Evolutionary conservation across 2,888 invertebrate species (phyloP), one percentile per base, ranked within the genome.

Genomic region (Kuschelorhynchus macadamiae): DNA sequence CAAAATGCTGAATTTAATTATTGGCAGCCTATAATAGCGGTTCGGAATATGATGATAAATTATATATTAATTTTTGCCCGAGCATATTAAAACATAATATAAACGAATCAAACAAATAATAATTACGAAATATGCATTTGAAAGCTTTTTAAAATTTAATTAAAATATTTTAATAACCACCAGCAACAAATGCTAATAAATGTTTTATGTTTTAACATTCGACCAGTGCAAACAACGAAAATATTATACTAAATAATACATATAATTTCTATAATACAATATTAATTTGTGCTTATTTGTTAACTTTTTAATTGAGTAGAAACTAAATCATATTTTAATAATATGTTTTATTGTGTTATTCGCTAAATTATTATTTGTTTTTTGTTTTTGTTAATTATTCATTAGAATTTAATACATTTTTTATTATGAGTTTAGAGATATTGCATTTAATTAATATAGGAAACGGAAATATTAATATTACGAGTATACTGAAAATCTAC

Each of bases 71-170:
- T 69, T 64, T 69, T 69, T 69, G 41, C 46, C 39, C 60, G 21
- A 33, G 50, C 53, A 53, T 69, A 69, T 69, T 69, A 69, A 68
- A 69, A 69, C 69, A 64, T 64, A 69, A 60, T 64, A 69, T 69
- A 69, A 69, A 69, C 64, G 64, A 69, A 64, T 69, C 64, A 61
- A 63, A 69, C 69, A 69, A 69, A 69, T 69, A 69, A 70, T 70
- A 70, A 70, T 66, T 62, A 70, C 66, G 57, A 64, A 69, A 64
- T 63, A 67, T 52, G 53, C 64, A 67, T 64, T 69, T 64, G 53
- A 64, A 64, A 64, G 66, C 57, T 62, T 70, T 70, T 66, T 70
- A 70, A 70, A 70, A 60, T 70, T 70, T 70, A 70, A 70, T 70
- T 70, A 70, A 70, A 70, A 65, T 66, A 62, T 66, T 66, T 70